Conservation (phyloP, 2,888 invertebrate species). For the Dynastes hyllus region DNA sequence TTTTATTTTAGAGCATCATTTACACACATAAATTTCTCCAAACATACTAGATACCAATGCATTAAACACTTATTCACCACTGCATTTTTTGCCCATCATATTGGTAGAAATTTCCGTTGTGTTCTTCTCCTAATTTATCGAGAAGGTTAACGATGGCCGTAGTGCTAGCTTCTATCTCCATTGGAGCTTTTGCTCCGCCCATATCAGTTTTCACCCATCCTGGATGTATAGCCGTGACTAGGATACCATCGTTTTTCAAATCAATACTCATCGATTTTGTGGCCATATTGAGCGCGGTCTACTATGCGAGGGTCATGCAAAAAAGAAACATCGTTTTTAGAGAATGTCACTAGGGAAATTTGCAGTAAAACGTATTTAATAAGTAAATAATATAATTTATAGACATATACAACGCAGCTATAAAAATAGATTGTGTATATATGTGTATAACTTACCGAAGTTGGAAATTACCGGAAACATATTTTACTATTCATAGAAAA, state of each 20-base stretch:
- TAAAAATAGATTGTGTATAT: background rate
- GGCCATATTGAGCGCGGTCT: slow-evolving; percentile 90
- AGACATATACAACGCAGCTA: too few species aligned
- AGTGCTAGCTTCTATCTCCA: slow-evolving; percentile 82
- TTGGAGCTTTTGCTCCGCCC: slow-evolving; percentile 87
- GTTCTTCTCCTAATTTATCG: slow-evolving; percentile 75
- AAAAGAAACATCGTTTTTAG: slow-evolving; percentile 12
- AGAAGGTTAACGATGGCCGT: slow-evolving; percentile 80
- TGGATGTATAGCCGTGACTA: slow-evolving; percentile 86
- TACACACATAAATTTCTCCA: too few species aligned
- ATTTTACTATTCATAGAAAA: too few species aligned
- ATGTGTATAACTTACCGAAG: too few species aligned
- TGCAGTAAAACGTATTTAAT: slow-evolving; percentile 1
- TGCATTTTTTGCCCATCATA: slow-evolving; percentile 83
- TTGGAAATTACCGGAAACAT: too few species aligned
- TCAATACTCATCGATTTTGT: slow-evolving; percentile 90
- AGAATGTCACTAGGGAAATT: slow-evolving; percentile 25
- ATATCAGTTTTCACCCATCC: slow-evolving; percentile 95
- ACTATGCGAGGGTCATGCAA: slow-evolving; percentile 60
- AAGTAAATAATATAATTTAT: background rate
- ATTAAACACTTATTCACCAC: slow-evolving; percentile 76
- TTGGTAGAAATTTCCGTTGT: slow-evolving; percentile 86
- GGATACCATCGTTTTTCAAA: slow-evolving; percentile 82
- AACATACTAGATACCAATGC: background rate
- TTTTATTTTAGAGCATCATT: too few species aligned